Evolutionary conservation across 1,140 invertebrate genomes (phyloP).

Genomic region (Pseudoatta argentina): DNA sequence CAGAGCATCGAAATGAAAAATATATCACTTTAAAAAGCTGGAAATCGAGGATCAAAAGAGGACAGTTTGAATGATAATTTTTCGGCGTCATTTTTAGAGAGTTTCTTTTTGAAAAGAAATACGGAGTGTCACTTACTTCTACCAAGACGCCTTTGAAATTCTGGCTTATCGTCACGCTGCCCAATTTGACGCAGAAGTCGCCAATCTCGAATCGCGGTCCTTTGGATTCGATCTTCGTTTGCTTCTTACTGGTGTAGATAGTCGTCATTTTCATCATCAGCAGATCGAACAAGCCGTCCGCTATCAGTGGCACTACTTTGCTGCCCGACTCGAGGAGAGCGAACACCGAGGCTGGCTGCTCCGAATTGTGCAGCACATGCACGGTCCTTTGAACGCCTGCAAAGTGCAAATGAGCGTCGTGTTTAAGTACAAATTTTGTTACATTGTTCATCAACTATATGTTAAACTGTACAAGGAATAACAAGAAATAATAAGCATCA

Average conservation of each 20-base stretch:
- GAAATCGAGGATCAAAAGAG: background rate
- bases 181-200: constrained; percentile 98
- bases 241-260: constrained; percentile 96
- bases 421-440: constrained; percentile 61
- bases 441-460: constrained; percentile 74
- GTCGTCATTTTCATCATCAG: constrained; percentile 95
- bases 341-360: constrained; percentile 97
- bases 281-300: constrained; percentile 96
- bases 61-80: background rate
- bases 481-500: background rate
- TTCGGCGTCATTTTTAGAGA: background rate
- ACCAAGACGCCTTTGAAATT: constrained; percentile 98
- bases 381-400: constrained; percentile 91
- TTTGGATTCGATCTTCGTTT: constrained; percentile 94
- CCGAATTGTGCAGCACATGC: constrained; percentile 97
- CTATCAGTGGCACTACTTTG: constrained; percentile 94
- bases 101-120: background rate
- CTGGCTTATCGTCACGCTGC: constrained; percentile 96
- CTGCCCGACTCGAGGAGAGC: constrained; percentile 95
- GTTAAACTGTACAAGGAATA: constrained; percentile 57
- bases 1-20: background rate
- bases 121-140: constrained; percentile 88
- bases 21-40: constrained; percentile 10
- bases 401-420: constrained; percentile 41
- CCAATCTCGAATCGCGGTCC: constrained; percentile 96